Evolutionary conservation across 2,888 invertebrate species (phyloP), one percentile per base, ranked within the genome.

Genomic region (Lasioglossum oenotherae): DNA sequence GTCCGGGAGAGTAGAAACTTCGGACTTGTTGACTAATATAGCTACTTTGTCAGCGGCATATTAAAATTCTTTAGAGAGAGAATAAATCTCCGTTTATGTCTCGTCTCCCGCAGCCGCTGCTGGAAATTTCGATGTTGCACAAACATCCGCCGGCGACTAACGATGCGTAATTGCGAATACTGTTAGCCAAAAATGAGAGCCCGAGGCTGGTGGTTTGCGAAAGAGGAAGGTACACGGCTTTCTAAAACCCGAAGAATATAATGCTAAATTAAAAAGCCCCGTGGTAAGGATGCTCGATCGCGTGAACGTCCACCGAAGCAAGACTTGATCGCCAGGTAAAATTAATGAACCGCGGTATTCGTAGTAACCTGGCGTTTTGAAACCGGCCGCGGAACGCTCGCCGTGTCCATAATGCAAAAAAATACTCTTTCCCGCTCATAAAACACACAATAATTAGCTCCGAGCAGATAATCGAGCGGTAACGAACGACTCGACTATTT

Each of bases 331-430:
- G 82, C 77, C 80, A 69, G 74, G 44, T 76, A 67, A 67, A 80
- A 87, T 81, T 89, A 89, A 89, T 87, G 88, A 89, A 87, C 77
- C 88, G 74, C 31, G 53, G n/a, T 79, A 57, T 57, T 74, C 69
- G 31, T n/a, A 23, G 38, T 71, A 74, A 49, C 83, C 31, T 53
- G 16, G 23, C 38, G 35, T 38, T 60, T 53, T 60, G 72, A 64
- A 72, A 49, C 38, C 67, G 41, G 6, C 44, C 38, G 41, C n/a
- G 5, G 12, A 60, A n/a, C 19, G 19, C 23, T 38, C 46, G 19
- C 1, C 27, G 73, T 64, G 64, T 31, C 64, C 31, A 16, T 35
- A 67, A 67, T 35, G 67, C 35, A 67, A 67, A 67, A 67, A 35
- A 67, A 31, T 67, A 23, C 35, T 67, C 23, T 35, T 67, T 67